A percentile compares a stretch with the other conserved stretches of the same genome.
phyloP scores from a whole-genome alignment of 2,888 invertebrate species.

The Cataglyphis cursor region DNA sequence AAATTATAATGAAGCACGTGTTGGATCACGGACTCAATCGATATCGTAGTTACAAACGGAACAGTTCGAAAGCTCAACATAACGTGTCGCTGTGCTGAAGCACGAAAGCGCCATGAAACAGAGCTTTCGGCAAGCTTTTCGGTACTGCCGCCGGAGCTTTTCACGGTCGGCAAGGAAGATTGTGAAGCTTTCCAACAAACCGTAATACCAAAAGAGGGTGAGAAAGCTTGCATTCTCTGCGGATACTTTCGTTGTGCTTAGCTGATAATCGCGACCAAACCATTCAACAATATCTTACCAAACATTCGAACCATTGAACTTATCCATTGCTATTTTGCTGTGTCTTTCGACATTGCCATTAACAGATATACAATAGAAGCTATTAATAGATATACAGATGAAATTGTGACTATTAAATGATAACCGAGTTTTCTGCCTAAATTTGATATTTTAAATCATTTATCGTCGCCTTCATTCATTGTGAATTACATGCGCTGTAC shows the following conservation, averaged over 20 bases:
- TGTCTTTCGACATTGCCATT: constrained; percentile 15
- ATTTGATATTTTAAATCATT: neutral
- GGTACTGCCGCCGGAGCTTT: constrained; percentile 8
- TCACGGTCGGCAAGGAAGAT: constrained; percentile 63
- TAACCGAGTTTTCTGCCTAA: neutral
- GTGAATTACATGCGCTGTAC: neutral
- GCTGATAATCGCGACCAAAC: constrained; percentile 4
- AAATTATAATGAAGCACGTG: neutral
- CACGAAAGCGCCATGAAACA: constrained; percentile 52
- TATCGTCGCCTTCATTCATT: neutral
- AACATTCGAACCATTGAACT: neutral
- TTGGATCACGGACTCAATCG: constrained; percentile 47
- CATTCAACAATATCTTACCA: neutral
- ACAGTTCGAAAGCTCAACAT: constrained; percentile 43
- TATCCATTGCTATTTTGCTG: constrained; percentile 21
- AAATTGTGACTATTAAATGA: constrained; percentile 9
- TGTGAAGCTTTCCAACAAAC: constrained; percentile 44
- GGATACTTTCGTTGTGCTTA: constrained; percentile 30
- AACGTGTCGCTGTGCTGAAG: constrained; percentile 34
- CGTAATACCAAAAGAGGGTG: constrained; percentile 27
- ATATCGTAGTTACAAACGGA: constrained; percentile 39
- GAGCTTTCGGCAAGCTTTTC: constrained; percentile 51
- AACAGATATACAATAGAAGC: neutral
- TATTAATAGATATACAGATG: neutral
- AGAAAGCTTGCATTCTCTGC: neutral